phyloP scores from a whole-genome alignment of 1,140 invertebrate genomes.

The Colletes latitarsis region DNA sequence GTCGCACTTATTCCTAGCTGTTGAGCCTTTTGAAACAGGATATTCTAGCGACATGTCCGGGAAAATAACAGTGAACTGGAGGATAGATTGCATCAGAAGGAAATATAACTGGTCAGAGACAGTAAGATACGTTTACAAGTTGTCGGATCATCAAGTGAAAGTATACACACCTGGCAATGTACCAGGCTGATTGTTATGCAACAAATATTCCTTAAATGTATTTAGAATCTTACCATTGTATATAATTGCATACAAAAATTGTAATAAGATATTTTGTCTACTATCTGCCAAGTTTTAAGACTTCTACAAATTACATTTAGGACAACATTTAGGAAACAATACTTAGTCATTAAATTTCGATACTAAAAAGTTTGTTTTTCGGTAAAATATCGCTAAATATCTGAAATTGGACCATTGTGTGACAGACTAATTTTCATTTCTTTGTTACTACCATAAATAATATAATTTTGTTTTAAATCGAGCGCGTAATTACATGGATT shows the following conservation, averaged over 20 bases:
- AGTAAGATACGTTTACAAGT: constrained; percentile 84
- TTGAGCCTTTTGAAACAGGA: constrained; percentile 85
- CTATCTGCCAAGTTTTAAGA: neutral
- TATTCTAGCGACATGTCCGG: constrained; percentile 86
- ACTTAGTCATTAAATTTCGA: too few relatives aligned
- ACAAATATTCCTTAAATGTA: neutral
- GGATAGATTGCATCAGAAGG: constrained; percentile 76
- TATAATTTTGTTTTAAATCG: too few relatives aligned
- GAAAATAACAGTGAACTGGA: constrained; percentile 82
- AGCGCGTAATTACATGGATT: too few relatives aligned
- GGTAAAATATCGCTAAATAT: too few relatives aligned
- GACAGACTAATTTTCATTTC: too few relatives aligned
- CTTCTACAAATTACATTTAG: too few relatives aligned
- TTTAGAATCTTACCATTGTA: neutral
- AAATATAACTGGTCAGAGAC: constrained; percentile 79
- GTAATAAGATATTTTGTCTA: neutral
- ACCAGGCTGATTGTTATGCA: neutral
- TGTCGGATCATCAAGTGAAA: constrained; percentile 87
- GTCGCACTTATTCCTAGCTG: constrained; percentile 83
- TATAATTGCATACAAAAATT: neutral
- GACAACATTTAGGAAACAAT: too few relatives aligned
- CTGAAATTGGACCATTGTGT: too few relatives aligned
- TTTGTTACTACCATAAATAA: too few relatives aligned
- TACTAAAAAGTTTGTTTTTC: too few relatives aligned
- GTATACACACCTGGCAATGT: constrained; percentile 84